Evolutionary conservation across 2,113 vertebrate genomes (phyloP).

Genomic region (Megaptera novaeangliae): DNA sequence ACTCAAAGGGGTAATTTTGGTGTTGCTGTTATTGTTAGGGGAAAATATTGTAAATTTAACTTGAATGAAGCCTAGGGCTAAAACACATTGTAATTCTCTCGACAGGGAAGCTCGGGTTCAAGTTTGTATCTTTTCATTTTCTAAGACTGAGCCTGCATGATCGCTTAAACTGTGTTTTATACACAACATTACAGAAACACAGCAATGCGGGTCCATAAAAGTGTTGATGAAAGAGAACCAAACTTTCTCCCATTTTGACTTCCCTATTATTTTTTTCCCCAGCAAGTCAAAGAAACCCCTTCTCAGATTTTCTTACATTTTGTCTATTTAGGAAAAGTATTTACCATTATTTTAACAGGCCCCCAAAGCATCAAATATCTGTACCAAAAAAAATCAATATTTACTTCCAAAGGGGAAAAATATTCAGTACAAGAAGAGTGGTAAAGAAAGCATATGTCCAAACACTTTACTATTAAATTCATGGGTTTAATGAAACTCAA

Average conservation of each 20-base stretch:
- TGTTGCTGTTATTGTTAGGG: constrained; percentile 64
- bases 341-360: constrained; percentile 75
- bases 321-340: constrained; percentile 73
- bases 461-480: constrained; percentile 53
- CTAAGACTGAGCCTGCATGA: constrained; percentile 70
- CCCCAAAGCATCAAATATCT: constrained; percentile 66
- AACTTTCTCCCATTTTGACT: constrained; percentile 70
- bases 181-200: constrained; percentile 74
- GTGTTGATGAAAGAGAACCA: constrained; percentile 69
- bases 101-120: constrained; percentile 78
- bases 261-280: constrained; percentile 67
- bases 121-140: constrained; percentile 84
- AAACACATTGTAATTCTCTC: constrained; percentile 79
- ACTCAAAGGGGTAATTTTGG: constrained; percentile 74
- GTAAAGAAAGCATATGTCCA: constrained; percentile 54
- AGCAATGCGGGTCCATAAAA: constrained; percentile 78
- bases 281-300: constrained; percentile 63
- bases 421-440: constrained; percentile 58
- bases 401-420: constrained; percentile 71
- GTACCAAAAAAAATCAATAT: constrained; percentile 71
- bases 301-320: constrained; percentile 75
- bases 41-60: constrained; percentile 79
- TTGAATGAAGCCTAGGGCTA: constrained; percentile 76
- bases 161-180: constrained; percentile 79
- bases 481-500: constrained; percentile 70